Evolutionary conservation across 2,888 invertebrate genomes (phyloP), one percentile per base, ranked within the genome.

Genomic region (Drosophila testacea): DNA sequence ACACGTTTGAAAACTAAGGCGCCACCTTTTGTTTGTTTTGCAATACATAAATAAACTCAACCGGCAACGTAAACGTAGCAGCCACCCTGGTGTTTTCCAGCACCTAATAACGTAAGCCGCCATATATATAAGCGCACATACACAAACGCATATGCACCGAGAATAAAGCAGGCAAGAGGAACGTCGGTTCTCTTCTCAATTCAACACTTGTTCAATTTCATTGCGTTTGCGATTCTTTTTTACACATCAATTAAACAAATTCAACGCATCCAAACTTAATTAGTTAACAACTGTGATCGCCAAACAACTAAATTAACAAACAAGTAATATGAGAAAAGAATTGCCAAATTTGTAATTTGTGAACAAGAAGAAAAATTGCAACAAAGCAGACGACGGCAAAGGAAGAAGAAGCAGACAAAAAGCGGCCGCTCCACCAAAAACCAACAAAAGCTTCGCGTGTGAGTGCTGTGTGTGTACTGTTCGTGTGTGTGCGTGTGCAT

Each of bases 141-240:
- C 64, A 77, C 80, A 84, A 70, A 67, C 75, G 69, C 65, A 72
- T 66, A 73, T 68, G 71, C 74, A 82, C 61, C 71, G 65, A 68
- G 79, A 82, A 87, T 85, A 80, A 83, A 84, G 81, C 78, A 70
- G 73, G 77, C 69, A 70, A 82, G 73, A 70, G 77, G 75, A 84
- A 83, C 71, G 84, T 83, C 74, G 80, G 83, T 90, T 90, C 89
- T 90, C 83, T 89, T 90, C 76, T 82, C 75, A 84, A 89, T 83
- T 88, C 90, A 89, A 89, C 88, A 91, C 91, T 91, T 91, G 91
- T 91, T 91, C 88, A 91, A 91, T 91, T 90, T 90, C 80, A 86
- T 89, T 85, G 88, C 88, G 89, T 86, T 88, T 89, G 88, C 83
- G 89, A 83, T 89, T 81, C 81, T 89, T 90, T 90, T 90, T 81